Evolutionary conservation across 2,888 invertebrate species (phyloP).

Genomic region (Brenthis daphne): DNA sequence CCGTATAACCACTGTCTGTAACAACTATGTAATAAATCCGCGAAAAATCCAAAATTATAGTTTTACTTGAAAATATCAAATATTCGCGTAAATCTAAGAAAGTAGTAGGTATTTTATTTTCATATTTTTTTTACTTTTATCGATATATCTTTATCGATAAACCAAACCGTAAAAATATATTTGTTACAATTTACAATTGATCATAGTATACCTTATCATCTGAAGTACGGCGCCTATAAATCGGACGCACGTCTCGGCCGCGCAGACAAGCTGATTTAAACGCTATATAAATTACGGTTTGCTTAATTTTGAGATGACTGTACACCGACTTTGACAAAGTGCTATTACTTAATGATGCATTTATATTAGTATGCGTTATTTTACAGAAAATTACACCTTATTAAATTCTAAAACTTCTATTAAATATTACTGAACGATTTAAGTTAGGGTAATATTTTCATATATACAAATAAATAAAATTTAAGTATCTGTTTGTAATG

Average conservation of each 20-base stretch:
- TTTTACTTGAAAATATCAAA: too few relatives aligned
- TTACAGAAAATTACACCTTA: neutral
- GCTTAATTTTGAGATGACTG: conserved; percentile 25
- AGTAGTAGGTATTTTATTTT: too few relatives aligned
- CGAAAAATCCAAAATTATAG: too few relatives aligned
- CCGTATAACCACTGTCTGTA: too few relatives aligned
- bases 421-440: too few relatives aligned
- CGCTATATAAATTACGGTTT: conserved; percentile 23
- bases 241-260: conserved; percentile 9
- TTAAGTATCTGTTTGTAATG: too few relatives aligned
- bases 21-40: too few relatives aligned
- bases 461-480: too few relatives aligned
- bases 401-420: too few relatives aligned
- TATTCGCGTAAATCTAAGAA: too few relatives aligned
- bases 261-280: conserved; percentile 28
- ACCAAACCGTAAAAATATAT: conserved; percentile 3
- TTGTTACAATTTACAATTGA: conserved; percentile 8
- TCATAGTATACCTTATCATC: conserved; percentile 30
- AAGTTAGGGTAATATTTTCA: too few relatives aligned
- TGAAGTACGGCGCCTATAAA: conserved; percentile 28
- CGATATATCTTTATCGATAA: neutral
- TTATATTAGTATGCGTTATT: neutral
- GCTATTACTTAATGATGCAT: neutral
- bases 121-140: too few relatives aligned
- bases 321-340: conserved; percentile 15